These are phyloP conservation scores for Cistogaster globosa DNA, from an alignment of 2,888 invertebrate species.

Conservation along the genomic window DNA sequence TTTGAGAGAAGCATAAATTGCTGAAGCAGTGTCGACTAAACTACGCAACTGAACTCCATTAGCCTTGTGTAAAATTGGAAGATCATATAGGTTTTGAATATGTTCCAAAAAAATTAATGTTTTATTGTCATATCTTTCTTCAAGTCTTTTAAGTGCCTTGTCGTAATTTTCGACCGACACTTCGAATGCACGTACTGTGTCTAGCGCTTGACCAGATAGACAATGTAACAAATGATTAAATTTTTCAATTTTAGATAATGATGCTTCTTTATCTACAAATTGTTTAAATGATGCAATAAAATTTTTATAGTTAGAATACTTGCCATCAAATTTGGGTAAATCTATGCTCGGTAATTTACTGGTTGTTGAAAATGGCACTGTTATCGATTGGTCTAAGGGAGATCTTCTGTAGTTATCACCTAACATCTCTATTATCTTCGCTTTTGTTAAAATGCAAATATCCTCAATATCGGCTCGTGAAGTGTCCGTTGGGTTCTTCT, in stretches of 20 bases:
- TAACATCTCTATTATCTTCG: constrained; percentile 15
- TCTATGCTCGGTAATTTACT: constrained; percentile 42
- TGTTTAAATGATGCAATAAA: constrained; percentile 55
- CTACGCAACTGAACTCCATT: background rate
- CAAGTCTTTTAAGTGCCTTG: constrained; percentile 25
- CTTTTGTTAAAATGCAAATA: constrained; percentile 11
- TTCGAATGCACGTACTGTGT: constrained; percentile 23
- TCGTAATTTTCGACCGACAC: constrained; percentile 36
- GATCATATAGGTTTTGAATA: constrained; percentile 15
- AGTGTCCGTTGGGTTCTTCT: background rate
- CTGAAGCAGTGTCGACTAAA: background rate
- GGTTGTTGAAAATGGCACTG: background rate
- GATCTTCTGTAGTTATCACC: too few relatives aligned
- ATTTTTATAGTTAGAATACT: constrained; percentile 53
- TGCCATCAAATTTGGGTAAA: constrained; percentile 46
- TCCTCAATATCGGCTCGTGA: constrained; percentile 4
- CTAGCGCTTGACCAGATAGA: constrained; percentile 14
- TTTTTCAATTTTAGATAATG: constrained; percentile 41
- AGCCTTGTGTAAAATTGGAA: background rate
- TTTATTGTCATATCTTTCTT: constrained; percentile 13
- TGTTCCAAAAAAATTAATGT: background rate
- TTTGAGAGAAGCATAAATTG: constrained; percentile 19
- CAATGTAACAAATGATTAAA: constrained; percentile 32
- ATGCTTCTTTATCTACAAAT: constrained; percentile 34
- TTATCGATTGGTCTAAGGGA: too few relatives aligned